Base-by-base conservation (phyloP, 2,888 invertebrate genomes). In the Orthosia incerta region DNA sequence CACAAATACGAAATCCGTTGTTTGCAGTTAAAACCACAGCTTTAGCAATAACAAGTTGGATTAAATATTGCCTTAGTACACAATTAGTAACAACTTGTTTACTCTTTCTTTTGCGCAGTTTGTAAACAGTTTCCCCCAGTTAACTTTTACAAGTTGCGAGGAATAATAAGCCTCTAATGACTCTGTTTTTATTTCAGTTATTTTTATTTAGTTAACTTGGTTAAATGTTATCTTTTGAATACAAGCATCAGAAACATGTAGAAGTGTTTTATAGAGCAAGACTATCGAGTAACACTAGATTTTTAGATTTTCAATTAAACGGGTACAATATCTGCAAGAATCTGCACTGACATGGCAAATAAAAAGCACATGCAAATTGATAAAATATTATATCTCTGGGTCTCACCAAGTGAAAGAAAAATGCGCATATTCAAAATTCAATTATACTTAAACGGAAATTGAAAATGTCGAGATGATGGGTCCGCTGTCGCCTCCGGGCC, bases 401-500 rank as follows among this genome's bases (percentile, higher is more conserved):
- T 70, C 61, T 74, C 51, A 61, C 48, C 45, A 63, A 63, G 72
- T 71, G 65, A 78, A 78, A 85, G 77, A 84, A 88, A 90, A 89
- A 85, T 74, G 84, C 75, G 79, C 81, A 84, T 88, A 87, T 89
- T 89, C 86, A 86, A 91, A 88, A 92, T 94, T 93, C 93, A 94
- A 94, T 94, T 93, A 94, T 90, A 90, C 88, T 90, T 90, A 89
- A 92, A 89, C 91, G 93, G 93, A 94, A 94, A 94, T 94, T 94
- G 93, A 91, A 94, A 93, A 93, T 88, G 92, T 90, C 89, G 86
- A 89, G 89, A 87, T 89, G 88, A 90, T 89, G 89, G 87, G 87
- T 70, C 84, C 67, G 85, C 80, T 82, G 79, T 77, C 82, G 77
- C 79, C 85, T 87, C 63, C 71, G 90, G 87, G 79, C 86, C 81